Conservation (phyloP, 2,113 vertebrate species). For the Eclectus roratus region DNA sequence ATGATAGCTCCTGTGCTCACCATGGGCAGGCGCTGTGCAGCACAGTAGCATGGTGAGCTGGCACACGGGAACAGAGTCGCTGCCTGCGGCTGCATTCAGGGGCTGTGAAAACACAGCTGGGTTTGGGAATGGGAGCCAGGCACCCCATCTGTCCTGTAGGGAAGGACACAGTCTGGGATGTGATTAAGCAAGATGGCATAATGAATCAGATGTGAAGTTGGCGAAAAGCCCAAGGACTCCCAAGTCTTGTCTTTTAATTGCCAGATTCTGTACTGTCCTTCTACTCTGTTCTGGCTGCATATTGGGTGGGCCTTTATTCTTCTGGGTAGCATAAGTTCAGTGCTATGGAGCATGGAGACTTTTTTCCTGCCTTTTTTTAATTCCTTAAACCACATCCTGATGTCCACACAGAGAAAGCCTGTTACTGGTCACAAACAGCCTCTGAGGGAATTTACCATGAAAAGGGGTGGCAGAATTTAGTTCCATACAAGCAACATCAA, state of each 20-base stretch:
- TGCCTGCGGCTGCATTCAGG: accelerated
- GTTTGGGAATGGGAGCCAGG: background rate
- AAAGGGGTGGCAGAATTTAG: background rate
- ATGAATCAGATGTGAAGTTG: background rate
- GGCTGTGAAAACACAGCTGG: background rate
- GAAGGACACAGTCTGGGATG: background rate
- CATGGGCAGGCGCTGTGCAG: accelerated
- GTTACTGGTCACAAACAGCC: background rate
- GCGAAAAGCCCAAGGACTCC: background rate
- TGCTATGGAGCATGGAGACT: accelerated
- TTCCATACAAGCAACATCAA: background rate
- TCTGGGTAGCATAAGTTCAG: background rate
- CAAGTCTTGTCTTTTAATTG: background rate
- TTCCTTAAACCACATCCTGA: background rate
- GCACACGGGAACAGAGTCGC: background rate
- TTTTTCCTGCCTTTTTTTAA: background rate
- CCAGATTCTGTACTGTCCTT: background rate
- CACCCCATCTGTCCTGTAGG: background rate
- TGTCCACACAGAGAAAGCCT: background rate
- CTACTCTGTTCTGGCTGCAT: background rate
- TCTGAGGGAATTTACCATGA: background rate
- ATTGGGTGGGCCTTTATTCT: background rate
- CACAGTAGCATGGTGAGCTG: accelerated
- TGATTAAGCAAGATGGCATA: background rate
- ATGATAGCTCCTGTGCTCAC: background rate